Conservation (phyloP, 2,113 vertebrate species). For the Gila orcuttii region DNA sequence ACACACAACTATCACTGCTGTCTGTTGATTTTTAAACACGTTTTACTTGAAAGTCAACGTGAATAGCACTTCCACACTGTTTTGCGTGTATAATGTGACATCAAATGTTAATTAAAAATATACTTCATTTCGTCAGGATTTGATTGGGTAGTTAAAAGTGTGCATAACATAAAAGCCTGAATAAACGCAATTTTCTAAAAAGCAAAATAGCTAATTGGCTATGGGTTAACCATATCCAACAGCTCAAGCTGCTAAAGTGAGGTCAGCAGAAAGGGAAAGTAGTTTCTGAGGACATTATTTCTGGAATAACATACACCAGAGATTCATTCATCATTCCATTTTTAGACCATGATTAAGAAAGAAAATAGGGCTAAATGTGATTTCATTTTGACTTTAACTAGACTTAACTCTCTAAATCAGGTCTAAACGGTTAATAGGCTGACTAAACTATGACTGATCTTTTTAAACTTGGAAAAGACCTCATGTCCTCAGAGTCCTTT, state of each 20-base stretch:
- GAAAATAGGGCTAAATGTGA: too few species aligned
- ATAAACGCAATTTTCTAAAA: not conserved
- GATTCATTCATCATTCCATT: too few species aligned
- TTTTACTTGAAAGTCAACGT: conserved; percentile 8
- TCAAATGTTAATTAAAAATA: not conserved
- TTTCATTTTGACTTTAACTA: too few species aligned
- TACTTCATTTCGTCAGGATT: not conserved
- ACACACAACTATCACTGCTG: conserved; percentile 3
- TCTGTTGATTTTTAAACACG: conserved; percentile 2
- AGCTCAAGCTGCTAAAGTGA: too few species aligned
- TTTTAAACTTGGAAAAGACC: not conserved
- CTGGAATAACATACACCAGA: too few species aligned
- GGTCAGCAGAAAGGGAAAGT: too few species aligned
- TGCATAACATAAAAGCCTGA: not conserved
- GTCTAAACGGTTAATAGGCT: not conserved
- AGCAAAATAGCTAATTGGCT: not conserved
- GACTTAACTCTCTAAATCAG: not conserved
- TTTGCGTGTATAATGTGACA: not conserved
- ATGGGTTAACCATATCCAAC: too few species aligned
- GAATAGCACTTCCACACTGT: not conserved
- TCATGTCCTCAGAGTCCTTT: not conserved
- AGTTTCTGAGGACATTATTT: too few species aligned
- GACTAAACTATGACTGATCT: not conserved
- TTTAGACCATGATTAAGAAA: too few species aligned
- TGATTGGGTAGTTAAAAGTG: not conserved